Evolutionary conservation across 2,113 vertebrate genomes (phyloP), one percentile per base, ranked within the genome.

Genomic region (Takifugu flavidus): DNA sequence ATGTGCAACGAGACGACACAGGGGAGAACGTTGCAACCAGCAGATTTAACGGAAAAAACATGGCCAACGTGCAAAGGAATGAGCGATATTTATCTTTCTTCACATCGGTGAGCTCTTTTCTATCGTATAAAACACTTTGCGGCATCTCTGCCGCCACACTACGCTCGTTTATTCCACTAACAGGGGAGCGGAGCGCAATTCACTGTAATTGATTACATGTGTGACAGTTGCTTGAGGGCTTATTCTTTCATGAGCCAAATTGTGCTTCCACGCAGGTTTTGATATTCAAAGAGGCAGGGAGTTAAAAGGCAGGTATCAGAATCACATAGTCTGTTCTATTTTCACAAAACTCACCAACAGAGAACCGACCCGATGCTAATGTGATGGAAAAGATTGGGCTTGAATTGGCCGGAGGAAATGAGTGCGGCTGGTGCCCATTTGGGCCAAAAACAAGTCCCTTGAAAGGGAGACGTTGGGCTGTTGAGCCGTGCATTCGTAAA

Each of bases 391-490:
- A 25, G 29, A 49, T 70, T 75, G 62, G 25, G 14, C 59, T 71
- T 62, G 71, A 77, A 78, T 72, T 76, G 61, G 50, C 45, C 11
- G 0, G 13, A 52, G 65, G 31, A 68, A 71, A 67, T 29, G 45
- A 46, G 31, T 26, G 52, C 2, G 2, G 49, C 42, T 74, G 50
- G 53, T 70, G 26, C 50, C 70, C 53, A 72, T 73, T 70, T 61
- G 56, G 62, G 58, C 49, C 59, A 73, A 70, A 59, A 61, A 66
- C 56, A 55, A 56, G 56, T 70, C 28, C 68, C 67, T 50, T 71
- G 67, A 51, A 62, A 31, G 47, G n/a, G 51, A 66, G 13, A 50
- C 46, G 53, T 15, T 28, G 47, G 51, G 44, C 70, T 62, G 34
- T 62, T 44, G 56, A 65, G 56, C 56, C 43, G n/a, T 47, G 61